Base-by-base conservation (phyloP, 2,888 invertebrate genomes). In the Ophion ellenae region DNA sequence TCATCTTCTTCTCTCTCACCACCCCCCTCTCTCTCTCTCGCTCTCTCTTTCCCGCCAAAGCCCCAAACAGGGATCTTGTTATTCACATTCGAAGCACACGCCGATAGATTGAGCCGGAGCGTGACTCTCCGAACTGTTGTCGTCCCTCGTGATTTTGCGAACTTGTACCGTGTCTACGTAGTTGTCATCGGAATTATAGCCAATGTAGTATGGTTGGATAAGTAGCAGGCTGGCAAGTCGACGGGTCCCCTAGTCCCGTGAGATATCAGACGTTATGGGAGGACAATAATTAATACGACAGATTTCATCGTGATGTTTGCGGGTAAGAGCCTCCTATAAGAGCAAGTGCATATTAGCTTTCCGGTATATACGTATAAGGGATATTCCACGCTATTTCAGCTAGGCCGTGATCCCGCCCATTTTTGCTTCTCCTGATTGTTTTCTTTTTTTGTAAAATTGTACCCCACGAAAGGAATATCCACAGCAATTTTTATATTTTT, bases 271-370 rank as follows among this genome's bases (percentile, higher is more conserved):
- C 2, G 36, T 36, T 63, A 47, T 71, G 67, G 82, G 32, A 70
- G 66, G 36, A 77, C 76, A 64, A 83, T 83, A 83, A 83, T 77
- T 83, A 83, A 83, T 83, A 71, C 71, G 76, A 83, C 77, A 66
- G 57, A 77, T 83, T 83, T 83, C 66, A 77, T 83, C 77, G 82
- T 69, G 14, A 32, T 36, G 17, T 36, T 66, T 14, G 32, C 7
- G 36, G 11, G 47, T 14, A 47, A 47, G 47, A 47, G 10, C 14
- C 14, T 40, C 66, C 36, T 66, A 32, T 32, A 4, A 28, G 4
- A 36, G 66, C 66, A 2, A 66, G 36, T 3, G 20, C 17, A 6
- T 20, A 47, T 47, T 14, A 47, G 2, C 47, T 47, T 47, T 47
- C 2, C 5, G 9, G 10, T 45, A 9, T 63, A n/a, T 28, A 40